Evolutionary conservation across 2,797 vertebrate genomes (phyloP), one percentile per base, ranked within the genome.

Genomic region (Galagoides demidoff): DNA sequence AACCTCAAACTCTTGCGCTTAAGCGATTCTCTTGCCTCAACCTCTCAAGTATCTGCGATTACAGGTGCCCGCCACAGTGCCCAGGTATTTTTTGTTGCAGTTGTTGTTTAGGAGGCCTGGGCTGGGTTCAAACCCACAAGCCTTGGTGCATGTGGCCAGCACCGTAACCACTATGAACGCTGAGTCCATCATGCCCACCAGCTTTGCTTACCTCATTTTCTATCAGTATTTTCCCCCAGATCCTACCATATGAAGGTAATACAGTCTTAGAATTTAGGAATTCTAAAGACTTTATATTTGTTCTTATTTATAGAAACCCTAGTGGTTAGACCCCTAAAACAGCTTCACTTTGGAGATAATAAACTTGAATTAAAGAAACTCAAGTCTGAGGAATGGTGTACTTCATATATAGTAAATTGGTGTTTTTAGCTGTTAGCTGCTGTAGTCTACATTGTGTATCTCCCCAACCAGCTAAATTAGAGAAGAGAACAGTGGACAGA

Each of bases 221-320:
- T 37, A 19, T 34, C 29, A 57, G 16, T 81, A 45, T 31, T 85
- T 76, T 68, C 14, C 45, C 59, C 87, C 52, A 17, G 14, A 31
- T 89, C 57, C 1, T 52, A 25, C 70, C 25, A 94, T 61, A 87
- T 64, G 39, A 82, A 85, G 66, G 91, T 39, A 71, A 34, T 7
- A 45, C 13, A 66, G 66, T 90, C 64, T 71, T 13, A 11, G 45
- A 70, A 70, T 82, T 23, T 68, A 89, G 39, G 37, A 81, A 77
- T 90, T 73, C 70, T 76, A 83, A 93, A 83, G 57, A 25, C 17
- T 81, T 95, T 84, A 43, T 39, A 43, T 89, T 86, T 92, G n/a
- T 6, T 85, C 17, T 73, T 73, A 39, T 59, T 91, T 31, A 31
- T 8, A 22, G 39, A 84, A 66, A 64, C 16, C 1, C 22, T 86